These are phyloP conservation scores for Montipora foliosa DNA, from an alignment of 64 coral and sea anemone species.

Conservation along the genomic window DNA sequence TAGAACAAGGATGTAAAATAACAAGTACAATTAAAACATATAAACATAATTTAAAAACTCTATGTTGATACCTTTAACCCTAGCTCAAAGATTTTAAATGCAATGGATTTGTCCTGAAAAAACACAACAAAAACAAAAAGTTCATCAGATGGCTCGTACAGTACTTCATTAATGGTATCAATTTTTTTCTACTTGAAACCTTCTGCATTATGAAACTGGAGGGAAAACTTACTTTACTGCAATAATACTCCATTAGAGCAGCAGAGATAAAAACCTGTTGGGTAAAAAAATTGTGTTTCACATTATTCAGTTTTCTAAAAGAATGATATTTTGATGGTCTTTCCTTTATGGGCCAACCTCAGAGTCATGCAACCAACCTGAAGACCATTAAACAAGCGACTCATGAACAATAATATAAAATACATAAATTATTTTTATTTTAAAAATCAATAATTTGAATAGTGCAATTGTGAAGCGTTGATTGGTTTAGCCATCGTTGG, in stretches of 20 bases:
- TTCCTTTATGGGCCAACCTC: too few species aligned
- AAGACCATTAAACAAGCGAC: too few species aligned
- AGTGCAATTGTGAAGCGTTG: too few species aligned
- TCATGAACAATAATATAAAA: too few species aligned
- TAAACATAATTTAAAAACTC: too few species aligned
- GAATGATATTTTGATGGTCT: too few species aligned
- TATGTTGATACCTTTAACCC: constrained; percentile 85
- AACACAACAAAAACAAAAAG: background rate
- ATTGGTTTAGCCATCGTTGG: too few species aligned
- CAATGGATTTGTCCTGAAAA: constrained; percentile 92
- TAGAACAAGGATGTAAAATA: too few species aligned
- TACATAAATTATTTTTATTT: too few species aligned
- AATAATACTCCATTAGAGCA: constrained; percentile 97
- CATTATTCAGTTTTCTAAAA: too few species aligned
- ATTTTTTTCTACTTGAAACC: background rate
- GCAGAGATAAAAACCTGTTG: constrained; percentile 91
- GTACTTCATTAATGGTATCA: background rate
- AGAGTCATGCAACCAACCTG: too few species aligned
- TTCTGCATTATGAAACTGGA: background rate
- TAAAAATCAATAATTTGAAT: too few species aligned
- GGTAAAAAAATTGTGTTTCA: background rate
- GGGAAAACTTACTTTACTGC: constrained; percentile 83
- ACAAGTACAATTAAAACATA: background rate
- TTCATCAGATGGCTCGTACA: background rate
- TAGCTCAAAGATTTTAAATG: constrained; percentile 98